Evolutionary conservation across 2,888 invertebrate species (phyloP), one percentile per base, ranked within the genome.

Genomic region (Danaus chrysippus): DNA sequence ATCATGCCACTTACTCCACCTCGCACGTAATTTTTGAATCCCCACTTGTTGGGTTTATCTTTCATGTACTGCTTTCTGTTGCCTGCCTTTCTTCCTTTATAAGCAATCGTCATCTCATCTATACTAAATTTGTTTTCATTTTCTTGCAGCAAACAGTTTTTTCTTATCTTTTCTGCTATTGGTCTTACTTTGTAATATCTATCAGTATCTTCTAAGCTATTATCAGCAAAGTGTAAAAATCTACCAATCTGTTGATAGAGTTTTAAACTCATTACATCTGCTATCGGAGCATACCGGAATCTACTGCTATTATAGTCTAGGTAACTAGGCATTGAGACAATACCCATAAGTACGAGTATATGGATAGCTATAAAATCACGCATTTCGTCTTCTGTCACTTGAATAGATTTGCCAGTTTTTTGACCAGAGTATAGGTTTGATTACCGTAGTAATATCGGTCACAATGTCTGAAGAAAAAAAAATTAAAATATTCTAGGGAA

Each of bases 91-190:
- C n/a, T n/a, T n/a, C n/a, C n/a, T n/a, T n/a, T n/a, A n/a, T 78
- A 77, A 2, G 74, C 69, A 10, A 80, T 67, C 74, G 78, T 78
- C 76, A 78, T 77, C 64, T 82, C 77, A 65, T 78, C 78, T 10
- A 74, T 68, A 44, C 67, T 71, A 57, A 66, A 76, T 15, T 66
- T 62, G n/a, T 58, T 69, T 68, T 75, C 74, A 54, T 72, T 68
- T 62, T 73, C 69, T 46, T 61, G 62, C 15, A 19, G 42, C 34
- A 66, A 56, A 61, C 62, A 66, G 34, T 64, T 66, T 54, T 46
- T 13, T 56, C 62, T 54, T 44, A 66, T 56, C 58, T 58, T 64
- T 63, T 77, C 70, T 34, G 73, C 42, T 61, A 73, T 57, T 6
- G 75, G 74, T 34, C 76, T 55, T 41, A 79, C 58, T 70, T 77